These are phyloP conservation scores for Trilocha varians DNA, from an alignment of 2,888 invertebrate genomes.

Conservation along the genomic window DNA sequence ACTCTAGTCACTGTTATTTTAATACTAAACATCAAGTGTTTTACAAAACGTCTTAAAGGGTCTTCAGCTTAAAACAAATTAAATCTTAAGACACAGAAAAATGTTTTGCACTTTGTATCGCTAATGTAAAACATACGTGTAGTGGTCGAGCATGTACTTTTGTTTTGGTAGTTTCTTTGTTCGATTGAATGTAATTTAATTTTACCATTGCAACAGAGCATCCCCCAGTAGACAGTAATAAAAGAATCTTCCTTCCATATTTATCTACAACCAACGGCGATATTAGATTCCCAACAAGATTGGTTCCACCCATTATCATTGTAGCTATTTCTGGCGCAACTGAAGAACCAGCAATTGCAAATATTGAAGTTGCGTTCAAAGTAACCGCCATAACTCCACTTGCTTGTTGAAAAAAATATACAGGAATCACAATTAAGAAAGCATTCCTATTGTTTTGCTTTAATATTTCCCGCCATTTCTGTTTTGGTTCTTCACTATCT, in stretches of 20 bases:
- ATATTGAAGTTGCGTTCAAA: slow-evolving; percentile 33
- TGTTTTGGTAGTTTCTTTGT: too few species aligned
- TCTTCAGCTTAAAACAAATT: too few species aligned
- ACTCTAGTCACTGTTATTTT: too few species aligned
- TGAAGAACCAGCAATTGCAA: slow-evolving; percentile 30
- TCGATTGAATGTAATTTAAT: too few species aligned
- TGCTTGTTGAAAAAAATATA: slow-evolving; percentile 13
- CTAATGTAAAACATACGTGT: too few species aligned
- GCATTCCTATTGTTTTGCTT: slow-evolving; percentile 1
- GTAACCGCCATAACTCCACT: slow-evolving; percentile 32
- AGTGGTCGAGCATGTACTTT: too few species aligned
- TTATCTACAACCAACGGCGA: slow-evolving; percentile 30
- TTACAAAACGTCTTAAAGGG: too few species aligned
- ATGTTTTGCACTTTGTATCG: too few species aligned
- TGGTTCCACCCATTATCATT: slow-evolving; percentile 29
- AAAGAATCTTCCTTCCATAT: slow-evolving; percentile 26
- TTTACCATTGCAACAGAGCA: background rate
- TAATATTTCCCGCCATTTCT: background rate
- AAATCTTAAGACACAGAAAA: too few species aligned
- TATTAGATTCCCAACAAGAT: slow-evolving; percentile 25
- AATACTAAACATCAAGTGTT: too few species aligned
- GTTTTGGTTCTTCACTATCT: background rate
- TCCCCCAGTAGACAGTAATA: slow-evolving; percentile 27
- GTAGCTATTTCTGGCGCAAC: slow-evolving; percentile 30
- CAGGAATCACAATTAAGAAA: background rate